Base-by-base conservation (phyloP, 2,113 vertebrate genomes). In the Silurus asotus region DNA sequence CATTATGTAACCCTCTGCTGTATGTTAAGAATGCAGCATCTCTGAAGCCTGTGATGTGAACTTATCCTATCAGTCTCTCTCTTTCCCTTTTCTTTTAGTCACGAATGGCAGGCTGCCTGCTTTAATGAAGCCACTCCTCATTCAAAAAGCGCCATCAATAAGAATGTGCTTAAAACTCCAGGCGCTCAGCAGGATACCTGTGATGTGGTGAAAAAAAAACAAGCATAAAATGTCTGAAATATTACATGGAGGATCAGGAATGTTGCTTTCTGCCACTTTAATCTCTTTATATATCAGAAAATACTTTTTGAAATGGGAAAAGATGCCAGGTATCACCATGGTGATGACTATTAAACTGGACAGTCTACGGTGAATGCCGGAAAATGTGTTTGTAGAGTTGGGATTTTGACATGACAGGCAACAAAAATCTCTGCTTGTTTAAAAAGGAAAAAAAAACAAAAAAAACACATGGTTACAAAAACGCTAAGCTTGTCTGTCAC, bases 81-180 rank as follows among this genome's bases (percentile, higher is more conserved):
- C 23, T 62, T 76, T 67, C 28, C 45, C 56, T 74, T 59, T n/a
- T 19, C 23, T 72, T 84, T 56, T 81, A 81, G 61, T 89, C 77
- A 45, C 23, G 25, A 10, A 84, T 76, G 53, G 84, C 61, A 61
- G 69, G 61, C 53, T 84, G 77, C 25, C 82, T 83, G 58, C 20
- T 81, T 83, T 70, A 84, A 81, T 67, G 53, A 49, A 25, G 83
- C 56, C 67, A 79, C 65, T 82, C 19, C 62, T 53, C 48, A 72
- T 86, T 49, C 87, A 64, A 59, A 83, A 37, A 48, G 23, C 72
- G 55, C 62, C 76, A 65, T 13, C 15, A 48, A 81, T 37, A 81
- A 65, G 81, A 53, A 67, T 6, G 23, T 65, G n/a, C 64, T 72
- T 84, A 53, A 19, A 83, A 72, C 37, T 69, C 28, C 14, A 65